Percentiles rank a stretch among this genome's conserved stretches.
Evolutionary conservation across 92 coral and sea anemone species (phyloP).

Genomic region (Metridium senile): DNA sequence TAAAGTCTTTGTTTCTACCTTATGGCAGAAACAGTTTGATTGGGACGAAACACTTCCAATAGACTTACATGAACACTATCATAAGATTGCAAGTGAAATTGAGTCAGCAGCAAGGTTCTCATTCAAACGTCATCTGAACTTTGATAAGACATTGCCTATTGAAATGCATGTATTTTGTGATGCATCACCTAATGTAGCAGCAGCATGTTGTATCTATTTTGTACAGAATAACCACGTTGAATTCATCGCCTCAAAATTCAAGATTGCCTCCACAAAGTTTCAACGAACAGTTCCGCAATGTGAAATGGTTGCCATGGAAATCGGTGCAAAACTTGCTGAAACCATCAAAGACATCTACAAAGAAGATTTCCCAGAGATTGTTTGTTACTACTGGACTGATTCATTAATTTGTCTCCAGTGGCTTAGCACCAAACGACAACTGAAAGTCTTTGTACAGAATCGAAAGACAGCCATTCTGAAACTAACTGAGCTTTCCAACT

Average conservation of each 20-base stretch:
- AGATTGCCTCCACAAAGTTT: slow-evolving; percentile 44
- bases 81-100: slow-evolving; percentile 29
- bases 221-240: slow-evolving; percentile 44
- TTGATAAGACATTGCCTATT: slow-evolving; percentile 42
- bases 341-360: slow-evolving; percentile 31
- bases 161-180: slow-evolving; percentile 63
- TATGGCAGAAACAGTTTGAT: slow-evolving; percentile 51
- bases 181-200: slow-evolving; percentile 45
- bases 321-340: slow-evolving; percentile 41
- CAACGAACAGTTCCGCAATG: slow-evolving; percentile 52
- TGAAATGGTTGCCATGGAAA: slow-evolving; percentile 55
- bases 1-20: slow-evolving; percentile 36
- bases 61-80: slow-evolving; percentile 38
- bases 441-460: slow-evolving; percentile 40
- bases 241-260: slow-evolving; percentile 50
- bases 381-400: slow-evolving; percentile 42
- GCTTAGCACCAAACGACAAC: slow-evolving; percentile 30
- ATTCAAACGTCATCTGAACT: slow-evolving; percentile 26
- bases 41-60: slow-evolving; percentile 41
- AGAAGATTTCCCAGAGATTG: slow-evolving; percentile 30
- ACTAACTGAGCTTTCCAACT: slow-evolving; percentile 46
- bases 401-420: slow-evolving; percentile 45
- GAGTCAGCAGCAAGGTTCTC: slow-evolving; percentile 26
- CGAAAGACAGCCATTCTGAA: slow-evolving; percentile 35
- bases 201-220: slow-evolving; percentile 50